Conservation (phyloP, 2,797 vertebrate species). For the Rhinogobio ventralis region DNA sequence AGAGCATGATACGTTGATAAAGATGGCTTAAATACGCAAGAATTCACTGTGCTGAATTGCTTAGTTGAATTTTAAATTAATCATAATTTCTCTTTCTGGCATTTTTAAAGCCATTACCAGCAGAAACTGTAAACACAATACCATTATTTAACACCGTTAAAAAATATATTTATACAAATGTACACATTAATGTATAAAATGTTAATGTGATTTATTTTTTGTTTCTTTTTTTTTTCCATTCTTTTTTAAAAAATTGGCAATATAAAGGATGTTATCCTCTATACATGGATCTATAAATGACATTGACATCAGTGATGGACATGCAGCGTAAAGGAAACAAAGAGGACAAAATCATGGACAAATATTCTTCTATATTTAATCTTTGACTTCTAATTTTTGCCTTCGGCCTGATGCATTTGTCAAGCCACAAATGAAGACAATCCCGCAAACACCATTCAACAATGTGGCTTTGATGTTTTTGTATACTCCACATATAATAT, state of each 20-base stretch:
- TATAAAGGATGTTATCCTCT: constrained; percentile 1
- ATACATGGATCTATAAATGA: neutral
- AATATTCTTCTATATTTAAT: neutral
- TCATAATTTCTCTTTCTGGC: constrained; percentile 25
- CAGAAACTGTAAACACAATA: constrained; percentile 36
- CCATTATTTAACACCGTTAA: constrained; percentile 24
- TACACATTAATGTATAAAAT: constrained; percentile 21
- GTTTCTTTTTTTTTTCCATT: neutral
- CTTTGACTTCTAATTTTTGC: constrained; percentile 5
- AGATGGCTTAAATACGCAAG: neutral
- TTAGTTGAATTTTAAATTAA: neutral
- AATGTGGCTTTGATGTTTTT: constrained; percentile 36
- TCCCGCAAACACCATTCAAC: neutral
- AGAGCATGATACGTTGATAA: neutral
- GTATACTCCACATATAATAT: constrained; percentile 60
- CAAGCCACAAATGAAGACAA: constrained; percentile 30
- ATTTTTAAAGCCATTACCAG: constrained; percentile 27
- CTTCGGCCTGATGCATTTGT: constrained; percentile 20
- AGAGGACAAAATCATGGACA: constrained; percentile 1
- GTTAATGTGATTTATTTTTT: neutral
- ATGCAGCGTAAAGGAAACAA: neutral
- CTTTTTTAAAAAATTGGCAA: constrained; percentile 1
- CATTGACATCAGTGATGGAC: constrained; percentile 13
- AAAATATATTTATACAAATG: constrained; percentile 26
- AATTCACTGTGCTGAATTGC: neutral